Evolutionary conservation across 1,140 invertebrate genomes (phyloP), one percentile per base, ranked within the genome.

Genomic region (Achroia grisella): DNA sequence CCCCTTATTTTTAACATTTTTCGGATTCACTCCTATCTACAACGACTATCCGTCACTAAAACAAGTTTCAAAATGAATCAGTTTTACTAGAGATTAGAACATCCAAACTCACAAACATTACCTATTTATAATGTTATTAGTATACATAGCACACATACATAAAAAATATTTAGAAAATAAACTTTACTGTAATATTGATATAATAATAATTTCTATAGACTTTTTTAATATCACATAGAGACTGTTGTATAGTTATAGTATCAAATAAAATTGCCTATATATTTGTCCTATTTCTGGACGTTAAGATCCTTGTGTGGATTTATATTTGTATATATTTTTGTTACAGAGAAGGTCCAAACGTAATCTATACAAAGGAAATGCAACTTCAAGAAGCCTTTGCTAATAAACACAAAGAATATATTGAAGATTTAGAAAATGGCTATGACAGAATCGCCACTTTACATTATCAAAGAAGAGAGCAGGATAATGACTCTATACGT

Each of bases 401-500:
- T 17, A 89, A 89, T 56, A 88, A 89, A 69, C 86, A 88, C 44
- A 89, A 89, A 66, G 86, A 89, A 50, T 89, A 89, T 50, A 87
- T 89, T 36, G 89, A 89, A 65, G 88, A 90, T 60, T 72, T 89
- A 53, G 87, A 87, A 62, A 88, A 88, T 54, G 88, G 88, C 27
- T 87, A 87, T 42, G 76, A 83, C 34, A 74, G 85, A 46, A 87
- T 87, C 43, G 80, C 83, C 17, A 87, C 80, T n/a, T 62, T 86
- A 40, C 61, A 87, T 61, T 76, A 85, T 48, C 71, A 78, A 52
- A 57, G 61, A 45, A 75, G 80, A 66, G 83, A 83, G 56, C 73
- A 87, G 71, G 92, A 93, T 44, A 86, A 90, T 14, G 93, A 94
- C 59, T 93, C 92, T 0, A 86, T 94, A 32, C 83, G 89, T 40